Evolutionary conservation across 2,113 vertebrate species (phyloP).

Genomic region (Ondatra zibethicus): DNA sequence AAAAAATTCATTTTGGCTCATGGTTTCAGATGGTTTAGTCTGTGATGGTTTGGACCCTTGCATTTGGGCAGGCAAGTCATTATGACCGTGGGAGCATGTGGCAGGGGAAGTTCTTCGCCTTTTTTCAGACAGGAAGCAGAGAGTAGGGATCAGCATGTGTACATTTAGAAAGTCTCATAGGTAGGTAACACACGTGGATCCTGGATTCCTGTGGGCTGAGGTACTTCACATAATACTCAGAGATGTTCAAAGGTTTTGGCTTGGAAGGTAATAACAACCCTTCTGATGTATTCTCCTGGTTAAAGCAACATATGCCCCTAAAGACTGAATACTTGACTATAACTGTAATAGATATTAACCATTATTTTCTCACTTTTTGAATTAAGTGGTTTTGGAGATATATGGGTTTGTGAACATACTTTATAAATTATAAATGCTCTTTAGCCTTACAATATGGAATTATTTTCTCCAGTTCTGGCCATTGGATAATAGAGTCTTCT

Average conservation of each 20-base stretch:
- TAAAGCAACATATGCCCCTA: not conserved
- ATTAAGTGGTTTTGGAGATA: not conserved
- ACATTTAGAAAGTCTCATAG: not conserved
- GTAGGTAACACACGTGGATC: not conserved
- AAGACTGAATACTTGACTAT: not conserved
- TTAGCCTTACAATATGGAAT: not conserved
- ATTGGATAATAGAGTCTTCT: not conserved
- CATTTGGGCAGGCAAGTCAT: not conserved
- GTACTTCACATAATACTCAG: not conserved
- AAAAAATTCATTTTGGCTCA: not conserved
- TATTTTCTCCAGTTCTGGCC: not conserved
- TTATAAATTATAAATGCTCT: not conserved
- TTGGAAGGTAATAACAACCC: not conserved
- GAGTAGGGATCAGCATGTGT: not conserved
- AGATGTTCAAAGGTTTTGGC: not conserved
- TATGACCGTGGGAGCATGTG: not conserved
- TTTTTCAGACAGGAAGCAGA: not conserved
- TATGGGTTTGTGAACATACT: not conserved
- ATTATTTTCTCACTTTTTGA: not conserved
- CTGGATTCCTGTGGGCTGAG: not conserved
- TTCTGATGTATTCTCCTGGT: not conserved
- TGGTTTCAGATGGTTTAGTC: not conserved
- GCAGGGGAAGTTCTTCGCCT: not conserved
- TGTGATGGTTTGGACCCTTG: not conserved
- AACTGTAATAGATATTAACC: not conserved